Percentiles rank a stretch among this genome's conserved stretches.
These are phyloP conservation scores for Cydia amplana DNA, from an alignment of 1,140 invertebrate genomes.

Conservation along the genomic window DNA sequence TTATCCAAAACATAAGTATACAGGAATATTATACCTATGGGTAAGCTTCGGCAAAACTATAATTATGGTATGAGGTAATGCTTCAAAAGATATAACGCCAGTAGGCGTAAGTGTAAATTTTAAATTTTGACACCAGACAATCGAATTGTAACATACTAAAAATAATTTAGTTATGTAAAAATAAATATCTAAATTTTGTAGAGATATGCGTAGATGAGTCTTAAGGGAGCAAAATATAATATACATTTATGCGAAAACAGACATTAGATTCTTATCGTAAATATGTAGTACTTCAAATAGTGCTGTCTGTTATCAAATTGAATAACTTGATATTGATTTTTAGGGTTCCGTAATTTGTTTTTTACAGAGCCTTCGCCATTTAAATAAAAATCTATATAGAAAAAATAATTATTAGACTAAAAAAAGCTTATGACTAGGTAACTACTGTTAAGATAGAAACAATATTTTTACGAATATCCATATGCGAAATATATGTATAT, in stretches of 20 bases:
- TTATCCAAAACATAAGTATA: conserved; percentile 42
- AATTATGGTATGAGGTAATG: not conserved
- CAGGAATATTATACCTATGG: not conserved
- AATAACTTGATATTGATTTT: not conserved
- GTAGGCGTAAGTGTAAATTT: conserved; percentile 18
- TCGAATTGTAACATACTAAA: conserved; percentile 10
- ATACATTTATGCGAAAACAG: not conserved
- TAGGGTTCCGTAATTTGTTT: too few species aligned
- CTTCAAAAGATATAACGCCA: conserved; percentile 18
- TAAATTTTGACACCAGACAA: conserved; percentile 21
- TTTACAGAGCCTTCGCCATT: too few species aligned
- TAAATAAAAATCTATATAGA: not conserved
- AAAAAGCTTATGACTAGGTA: conserved; percentile 36
- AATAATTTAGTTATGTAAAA: not conserved
- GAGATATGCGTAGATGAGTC: not conserved
- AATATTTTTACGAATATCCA: conserved; percentile 31
- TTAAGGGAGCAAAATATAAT: conserved; percentile 10
- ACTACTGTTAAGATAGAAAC: conserved; percentile 16
- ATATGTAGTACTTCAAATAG: not conserved
- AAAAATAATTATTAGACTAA: conserved; percentile 19
- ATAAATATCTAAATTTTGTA: not conserved
- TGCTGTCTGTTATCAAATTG: not conserved
- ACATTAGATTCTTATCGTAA: not conserved
- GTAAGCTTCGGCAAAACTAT: not conserved
- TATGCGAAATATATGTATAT: not conserved